phyloP scores from a whole-genome alignment of 1,140 invertebrate genomes.

The Pomacea maculata region DNA sequence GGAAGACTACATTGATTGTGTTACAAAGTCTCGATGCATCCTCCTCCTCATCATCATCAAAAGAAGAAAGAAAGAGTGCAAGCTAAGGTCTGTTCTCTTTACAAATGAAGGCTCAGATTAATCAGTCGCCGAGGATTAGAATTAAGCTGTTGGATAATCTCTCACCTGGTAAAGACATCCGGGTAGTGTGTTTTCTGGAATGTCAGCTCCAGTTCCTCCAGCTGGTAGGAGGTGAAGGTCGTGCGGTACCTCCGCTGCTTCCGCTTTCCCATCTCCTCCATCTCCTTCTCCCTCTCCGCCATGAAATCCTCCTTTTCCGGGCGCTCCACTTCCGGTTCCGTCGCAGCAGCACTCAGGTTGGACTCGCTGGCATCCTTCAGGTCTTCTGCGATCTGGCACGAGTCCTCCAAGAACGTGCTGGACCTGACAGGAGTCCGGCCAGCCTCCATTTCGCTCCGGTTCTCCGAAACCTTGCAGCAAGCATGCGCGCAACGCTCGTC shows the following conservation, averaged over 20 bases:
- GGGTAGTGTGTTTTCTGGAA: slow-evolving; percentile 64
- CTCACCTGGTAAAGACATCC: slow-evolving; percentile 58
- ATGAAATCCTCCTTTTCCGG: slow-evolving; percentile 14
- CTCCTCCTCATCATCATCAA: too few relatives aligned
- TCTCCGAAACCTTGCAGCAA: not conserved
- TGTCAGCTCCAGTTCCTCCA: slow-evolving; percentile 59
- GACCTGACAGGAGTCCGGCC: not conserved
- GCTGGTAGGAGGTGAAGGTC: slow-evolving; percentile 60
- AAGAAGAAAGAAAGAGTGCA: too few relatives aligned
- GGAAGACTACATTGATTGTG: too few relatives aligned
- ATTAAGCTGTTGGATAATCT: not conserved
- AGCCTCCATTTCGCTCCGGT: not conserved
- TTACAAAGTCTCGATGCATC: too few relatives aligned
- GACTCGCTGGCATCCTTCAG: not conserved
- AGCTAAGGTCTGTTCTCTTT: too few relatives aligned
- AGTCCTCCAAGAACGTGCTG: not conserved
- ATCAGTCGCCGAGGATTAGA: too few relatives aligned
- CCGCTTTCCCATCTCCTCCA: slow-evolving; percentile 48
- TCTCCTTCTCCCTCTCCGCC: slow-evolving; percentile 32
- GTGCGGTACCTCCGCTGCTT: slow-evolving; percentile 59
- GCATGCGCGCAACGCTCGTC: not conserved
- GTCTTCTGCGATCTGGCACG: not conserved
- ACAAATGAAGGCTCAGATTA: too few relatives aligned
- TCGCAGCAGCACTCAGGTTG: not conserved
- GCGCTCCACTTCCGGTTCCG: not conserved